phyloP scores from a whole-genome alignment of 2,113 vertebrate species.

The Dasyornis broadbenti region DNA sequence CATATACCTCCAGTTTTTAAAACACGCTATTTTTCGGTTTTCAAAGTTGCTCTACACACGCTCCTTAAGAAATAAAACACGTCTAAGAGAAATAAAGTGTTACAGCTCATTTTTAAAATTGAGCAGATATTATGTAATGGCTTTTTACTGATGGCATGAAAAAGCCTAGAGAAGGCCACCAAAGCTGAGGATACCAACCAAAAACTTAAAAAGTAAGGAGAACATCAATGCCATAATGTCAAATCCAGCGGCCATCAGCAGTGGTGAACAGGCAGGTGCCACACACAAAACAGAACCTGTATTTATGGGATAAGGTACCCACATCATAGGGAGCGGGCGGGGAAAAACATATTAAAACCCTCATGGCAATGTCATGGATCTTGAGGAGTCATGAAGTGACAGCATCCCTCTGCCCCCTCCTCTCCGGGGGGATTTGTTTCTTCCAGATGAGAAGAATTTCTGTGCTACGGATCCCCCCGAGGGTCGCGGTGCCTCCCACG shows the following conservation, averaged over 20 bases:
- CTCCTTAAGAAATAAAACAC: not conserved
- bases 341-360: accelerated
- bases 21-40: not conserved
- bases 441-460: accelerated
- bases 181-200: not conserved
- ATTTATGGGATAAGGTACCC: not conserved
- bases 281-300: accelerated
- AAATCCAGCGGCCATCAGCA: accelerated
- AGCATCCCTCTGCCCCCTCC: accelerated
- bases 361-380: accelerated
- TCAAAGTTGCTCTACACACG: accelerated
- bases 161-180: not conserved
- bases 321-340: accelerated
- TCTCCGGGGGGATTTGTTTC: not conserved
- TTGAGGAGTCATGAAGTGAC: accelerated
- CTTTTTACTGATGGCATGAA: accelerated
- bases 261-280: accelerated
- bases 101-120: not conserved
- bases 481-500: not conserved
- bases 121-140: not conserved
- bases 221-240: accelerated
- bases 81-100: not conserved
- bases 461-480: accelerated
- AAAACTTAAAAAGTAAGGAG: not conserved
- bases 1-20: not conserved